phyloP scores from a whole-genome alignment of 1,140 invertebrate genomes.

The Drosophila mayri region DNA sequence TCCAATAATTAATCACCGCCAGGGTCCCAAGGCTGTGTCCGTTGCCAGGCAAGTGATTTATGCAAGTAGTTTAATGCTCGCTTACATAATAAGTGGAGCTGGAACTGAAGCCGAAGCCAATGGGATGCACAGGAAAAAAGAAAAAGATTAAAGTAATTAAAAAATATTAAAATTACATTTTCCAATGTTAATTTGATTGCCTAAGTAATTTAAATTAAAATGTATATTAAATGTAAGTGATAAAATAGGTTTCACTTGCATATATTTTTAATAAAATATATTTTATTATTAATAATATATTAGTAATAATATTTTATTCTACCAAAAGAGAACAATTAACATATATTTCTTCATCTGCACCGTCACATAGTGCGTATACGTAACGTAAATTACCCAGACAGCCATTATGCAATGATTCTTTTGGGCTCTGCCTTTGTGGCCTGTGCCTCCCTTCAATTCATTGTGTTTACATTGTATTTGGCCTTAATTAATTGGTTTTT shows the following conservation, averaged over 20 bases:
- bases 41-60: slow-evolving; percentile 70
- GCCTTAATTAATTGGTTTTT: slow-evolving; percentile 74
- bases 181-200: neutral
- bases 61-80: slow-evolving; percentile 76
- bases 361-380: slow-evolving; percentile 49
- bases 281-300: neutral
- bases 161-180: neutral
- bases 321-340: neutral
- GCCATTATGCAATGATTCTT: slow-evolving; percentile 59
- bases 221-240: too few relatives aligned
- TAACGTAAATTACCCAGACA: slow-evolving; percentile 57
- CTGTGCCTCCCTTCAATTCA: slow-evolving; percentile 46
- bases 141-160: neutral
- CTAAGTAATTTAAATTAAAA: neutral
- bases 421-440: slow-evolving; percentile 11
- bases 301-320: neutral
- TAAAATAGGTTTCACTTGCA: too few relatives aligned
- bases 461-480: slow-evolving; percentile 63
- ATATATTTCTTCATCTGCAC: slow-evolving; percentile 1
- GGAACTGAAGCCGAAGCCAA: slow-evolving; percentile 32
- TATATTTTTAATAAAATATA: neutral
- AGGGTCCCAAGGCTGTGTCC: slow-evolving; percentile 43
- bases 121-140: neutral
- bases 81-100: slow-evolving; percentile 71
- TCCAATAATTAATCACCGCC: slow-evolving; percentile 75